phyloP scores from a whole-genome alignment of 2,113 vertebrate species.

The Terrapene triunguis region DNA sequence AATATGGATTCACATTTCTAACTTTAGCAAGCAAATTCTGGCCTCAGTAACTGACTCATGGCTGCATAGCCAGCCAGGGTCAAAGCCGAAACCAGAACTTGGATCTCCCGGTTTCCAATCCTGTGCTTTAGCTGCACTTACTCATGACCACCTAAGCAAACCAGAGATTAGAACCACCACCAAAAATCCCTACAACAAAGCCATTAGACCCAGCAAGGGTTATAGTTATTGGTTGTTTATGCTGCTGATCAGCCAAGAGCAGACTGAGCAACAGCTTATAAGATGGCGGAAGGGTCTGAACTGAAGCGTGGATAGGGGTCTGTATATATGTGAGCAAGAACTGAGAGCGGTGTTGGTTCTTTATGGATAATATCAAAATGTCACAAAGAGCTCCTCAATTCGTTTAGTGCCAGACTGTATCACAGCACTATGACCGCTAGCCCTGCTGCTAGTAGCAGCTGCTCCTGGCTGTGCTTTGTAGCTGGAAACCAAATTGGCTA shows the following conservation, averaged over 20 bases:
- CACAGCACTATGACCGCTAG: neutral
- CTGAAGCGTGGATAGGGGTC: neutral
- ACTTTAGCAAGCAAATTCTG: too few species aligned
- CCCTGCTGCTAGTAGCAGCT: neutral
- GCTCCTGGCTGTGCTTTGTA: neutral
- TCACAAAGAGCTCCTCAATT: conserved; percentile 8
- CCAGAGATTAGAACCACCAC: too few species aligned
- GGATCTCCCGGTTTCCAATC: too few species aligned
- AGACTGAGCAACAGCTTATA: neutral
- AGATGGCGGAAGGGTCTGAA: neutral
- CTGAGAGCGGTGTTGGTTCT: neutral
- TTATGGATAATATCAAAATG: neutral
- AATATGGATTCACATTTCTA: too few species aligned
- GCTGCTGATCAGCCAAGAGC: neutral
- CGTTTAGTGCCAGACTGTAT: neutral
- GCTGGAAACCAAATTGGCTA: neutral
- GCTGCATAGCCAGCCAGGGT: too few species aligned
- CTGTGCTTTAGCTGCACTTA: too few species aligned
- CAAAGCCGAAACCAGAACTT: too few species aligned
- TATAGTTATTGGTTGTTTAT: neutral
- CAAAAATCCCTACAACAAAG: too few species aligned
- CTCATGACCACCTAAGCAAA: too few species aligned
- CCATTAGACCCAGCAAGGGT: too few species aligned
- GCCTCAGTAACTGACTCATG: too few species aligned
- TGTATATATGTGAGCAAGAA: neutral